These are phyloP conservation scores for Nectonema munidae DNA, from an alignment of 2,888 invertebrate species.

Conservation along the genomic window DNA sequence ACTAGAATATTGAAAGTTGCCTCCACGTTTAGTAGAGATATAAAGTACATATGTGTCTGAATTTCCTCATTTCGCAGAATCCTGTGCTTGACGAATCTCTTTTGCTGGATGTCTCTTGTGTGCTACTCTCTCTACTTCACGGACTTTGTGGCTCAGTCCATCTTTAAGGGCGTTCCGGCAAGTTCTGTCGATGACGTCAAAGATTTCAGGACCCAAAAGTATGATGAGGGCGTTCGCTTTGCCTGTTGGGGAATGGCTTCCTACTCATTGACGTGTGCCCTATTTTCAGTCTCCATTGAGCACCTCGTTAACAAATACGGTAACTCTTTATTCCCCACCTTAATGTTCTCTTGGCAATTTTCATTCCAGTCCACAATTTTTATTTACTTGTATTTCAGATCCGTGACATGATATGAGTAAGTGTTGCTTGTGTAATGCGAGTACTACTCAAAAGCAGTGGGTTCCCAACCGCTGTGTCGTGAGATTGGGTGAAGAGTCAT, in stretches of 20 bases:
- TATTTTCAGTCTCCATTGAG: constrained; percentile 59
- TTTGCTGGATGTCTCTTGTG: constrained; percentile 91
- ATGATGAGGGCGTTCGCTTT: constrained; percentile 63
- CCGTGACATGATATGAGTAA: too few species aligned
- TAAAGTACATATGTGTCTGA: too few species aligned
- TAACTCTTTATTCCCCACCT: constrained; percentile 19
- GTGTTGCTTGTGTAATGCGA: too few species aligned
- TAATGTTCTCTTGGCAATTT: constrained; percentile 6
- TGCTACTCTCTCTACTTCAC: constrained; percentile 84
- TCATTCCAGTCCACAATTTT: too few species aligned
- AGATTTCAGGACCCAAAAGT: too few species aligned
- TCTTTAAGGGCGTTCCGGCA: constrained; percentile 47
- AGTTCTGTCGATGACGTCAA: too few species aligned
- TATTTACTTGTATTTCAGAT: too few species aligned
- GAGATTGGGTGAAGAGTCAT: too few species aligned
- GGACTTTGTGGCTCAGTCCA: constrained; percentile 66
- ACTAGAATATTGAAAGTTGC: too few species aligned
- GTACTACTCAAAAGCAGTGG: too few species aligned
- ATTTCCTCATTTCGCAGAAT: constrained; percentile 46
- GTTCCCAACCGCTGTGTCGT: too few species aligned
- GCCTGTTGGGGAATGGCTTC: constrained; percentile 80
- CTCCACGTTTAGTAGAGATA: too few species aligned
- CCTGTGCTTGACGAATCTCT: constrained; percentile 61
- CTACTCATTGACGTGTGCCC: constrained; percentile 55
- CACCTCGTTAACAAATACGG: constrained; percentile 38